phyloP scores from a whole-genome alignment of 1,140 invertebrate species.

The Orius insidiosus region DNA sequence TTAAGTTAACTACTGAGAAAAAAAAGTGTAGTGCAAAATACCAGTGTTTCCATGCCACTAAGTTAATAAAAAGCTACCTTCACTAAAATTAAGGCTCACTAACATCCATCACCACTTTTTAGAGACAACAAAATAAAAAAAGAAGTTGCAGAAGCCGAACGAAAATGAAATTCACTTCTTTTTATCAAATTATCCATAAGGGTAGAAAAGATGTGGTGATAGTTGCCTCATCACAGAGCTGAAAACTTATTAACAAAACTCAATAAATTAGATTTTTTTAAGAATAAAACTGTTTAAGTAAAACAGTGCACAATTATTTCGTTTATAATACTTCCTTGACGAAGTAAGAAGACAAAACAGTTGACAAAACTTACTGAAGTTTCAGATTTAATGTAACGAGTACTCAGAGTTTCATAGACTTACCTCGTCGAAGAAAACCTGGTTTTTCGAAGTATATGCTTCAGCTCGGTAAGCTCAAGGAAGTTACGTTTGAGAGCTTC shows the following conservation, averaged over 20 bases:
- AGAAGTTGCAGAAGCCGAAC: slow-evolving; percentile 1
- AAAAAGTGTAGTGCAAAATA: no score
- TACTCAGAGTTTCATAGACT: slow-evolving; percentile 21
- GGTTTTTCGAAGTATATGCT: slow-evolving; percentile 92
- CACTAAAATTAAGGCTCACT: background rate
- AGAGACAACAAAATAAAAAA: slow-evolving; percentile 1
- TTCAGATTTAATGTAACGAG: no score
- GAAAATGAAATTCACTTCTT: slow-evolving; percentile 10
- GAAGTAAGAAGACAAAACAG: slow-evolving; percentile 15
- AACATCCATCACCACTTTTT: background rate
- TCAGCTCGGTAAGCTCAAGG: slow-evolving; percentile 87
- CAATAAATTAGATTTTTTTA: background rate
- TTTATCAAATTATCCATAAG: slow-evolving; percentile 9
- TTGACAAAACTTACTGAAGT: background rate
- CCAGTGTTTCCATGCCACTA: no score
- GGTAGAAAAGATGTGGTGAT: no score
- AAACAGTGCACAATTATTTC: background rate
- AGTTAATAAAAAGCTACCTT: no score
- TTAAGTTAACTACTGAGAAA: no score
- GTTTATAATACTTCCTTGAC: background rate
- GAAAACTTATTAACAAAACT: slow-evolving; percentile 2
- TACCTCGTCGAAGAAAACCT: slow-evolving; percentile 97
- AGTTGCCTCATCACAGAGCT: no score
- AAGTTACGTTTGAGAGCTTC: slow-evolving; percentile 92
- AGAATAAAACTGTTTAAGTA: no score